Base-by-base conservation (phyloP, 1,140 invertebrate species). In the Caenorhabditis latens region DNA sequence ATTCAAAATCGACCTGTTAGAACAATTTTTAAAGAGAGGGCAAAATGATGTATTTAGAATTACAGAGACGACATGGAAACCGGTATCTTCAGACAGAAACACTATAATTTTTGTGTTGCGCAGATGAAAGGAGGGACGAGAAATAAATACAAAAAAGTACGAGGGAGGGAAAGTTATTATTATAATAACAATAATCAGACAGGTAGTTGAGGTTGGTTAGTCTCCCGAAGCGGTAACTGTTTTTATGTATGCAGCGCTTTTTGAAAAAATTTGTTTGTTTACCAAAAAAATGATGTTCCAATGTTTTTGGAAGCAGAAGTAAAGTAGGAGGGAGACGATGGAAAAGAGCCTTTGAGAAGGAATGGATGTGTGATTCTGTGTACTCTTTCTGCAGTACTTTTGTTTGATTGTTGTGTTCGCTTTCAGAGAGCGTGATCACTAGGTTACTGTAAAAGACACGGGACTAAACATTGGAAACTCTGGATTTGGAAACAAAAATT, bases 121-220 rank as follows among this genome's bases (percentile, higher is more conserved):
- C 65, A 71, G 19, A 19, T n/a, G 19, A 43, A 11, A 40, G 32
- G 8, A 40, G 8, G 16, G 9, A 42, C 61, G 32, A 16, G 32
- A 40, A 19, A 71, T 8, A 43, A 24, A 19, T 11, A n/a, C 7
- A 19, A 43, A 43, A 46, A n/a, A 19, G 21, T 21, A 14, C 8
- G 24, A 32, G 19, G 32, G 14, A 63, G 21, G 14, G 61, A 71
- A 46, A 43, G 42, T 43, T 43, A 5, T 46, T 14, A 2, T 43
- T 43, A 46, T 71, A 71, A 71, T 71, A 71, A 71, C 65, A 71
- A 71, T 71, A 71, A 71, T 71, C 65, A 71, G 65, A 71, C 42
- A n/a, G 65, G 65, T 71, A 71, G 65, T 71, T 40, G 8, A 43
- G 40, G 65, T n/a, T 71, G 40, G 32, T 32, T 32, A 32, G 32